Conservation (phyloP, 2,888 invertebrate species). For the Argyresthia goedartella region DNA sequence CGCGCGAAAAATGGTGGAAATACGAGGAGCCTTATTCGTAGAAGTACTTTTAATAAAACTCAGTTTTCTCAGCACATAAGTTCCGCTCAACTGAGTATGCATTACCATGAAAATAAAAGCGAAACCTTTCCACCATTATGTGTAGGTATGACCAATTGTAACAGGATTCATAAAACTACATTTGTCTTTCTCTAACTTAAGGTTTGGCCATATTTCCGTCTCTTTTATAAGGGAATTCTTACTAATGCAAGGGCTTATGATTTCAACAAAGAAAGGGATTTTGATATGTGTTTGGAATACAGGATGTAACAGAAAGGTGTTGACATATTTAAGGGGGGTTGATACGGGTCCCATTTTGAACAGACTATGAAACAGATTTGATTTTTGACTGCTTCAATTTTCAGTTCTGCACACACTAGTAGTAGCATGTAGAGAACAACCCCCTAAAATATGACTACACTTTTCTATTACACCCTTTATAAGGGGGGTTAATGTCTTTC, state of each 20-base stretch:
- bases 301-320: too few species aligned
- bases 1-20: too few species aligned
- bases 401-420: too few species aligned
- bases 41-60: background rate
- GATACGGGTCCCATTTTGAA: too few species aligned
- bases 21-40: background rate
- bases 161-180: too few species aligned
- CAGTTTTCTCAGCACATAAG: background rate
- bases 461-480: too few species aligned
- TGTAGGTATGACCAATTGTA: conserved; percentile 15
- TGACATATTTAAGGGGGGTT: background rate
- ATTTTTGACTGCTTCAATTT: too few species aligned
- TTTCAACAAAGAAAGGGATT: conserved; percentile 35
- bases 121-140: conserved; percentile 34
- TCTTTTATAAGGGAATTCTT: conserved; percentile 9
- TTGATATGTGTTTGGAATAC: conserved; percentile 12
- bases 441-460: too few species aligned
- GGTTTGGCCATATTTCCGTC: conserved; percentile 13
- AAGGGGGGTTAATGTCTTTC: background rate
- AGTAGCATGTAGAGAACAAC: too few species aligned
- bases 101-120: conserved; percentile 55
- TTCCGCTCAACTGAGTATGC: conserved; percentile 26
- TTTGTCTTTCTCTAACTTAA: conserved; percentile 14
- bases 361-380: too few species aligned
- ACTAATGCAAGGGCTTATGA: conserved; percentile 25